Base-by-base conservation (phyloP, 1,140 invertebrate genomes). In the Calosoma granatense region DNA sequence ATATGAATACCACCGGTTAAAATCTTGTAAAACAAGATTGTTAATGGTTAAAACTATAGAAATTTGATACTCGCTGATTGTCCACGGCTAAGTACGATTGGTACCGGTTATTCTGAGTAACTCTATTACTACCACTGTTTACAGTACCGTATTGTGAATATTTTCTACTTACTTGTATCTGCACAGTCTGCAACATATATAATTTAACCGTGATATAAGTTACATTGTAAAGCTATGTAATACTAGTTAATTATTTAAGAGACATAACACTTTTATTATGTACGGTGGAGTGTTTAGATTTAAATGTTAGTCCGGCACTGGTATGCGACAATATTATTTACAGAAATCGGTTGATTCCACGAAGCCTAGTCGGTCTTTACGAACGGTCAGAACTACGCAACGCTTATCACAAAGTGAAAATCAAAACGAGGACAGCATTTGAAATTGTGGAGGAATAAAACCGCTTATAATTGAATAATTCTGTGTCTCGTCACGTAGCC, bases 11-110 rank as follows among this genome's bases (percentile, higher is more conserved):
- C 26, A n/a, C n/a, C 6, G 6, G 26, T 6, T 36, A 36, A n/a
- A n/a, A 36, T 36, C 26, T 36, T 36, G 26, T 36, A 36, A 36
- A 36, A 36, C 26, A 36, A 36, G 6, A 9, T 9, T 36, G 6
- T 36, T 36, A 36, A 36, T 36, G 26, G 26, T n/a, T 6, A 54
- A 54, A 54, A 39, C 30, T 54, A 36, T 54, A 30, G 23, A 22
- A 26, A 26, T 54, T 26, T 26, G 30, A 54, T 26, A 26, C 53
- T 54, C 26, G 26, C 26, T 36, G n/a, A n/a, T n/a, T 36, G 26
- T 36, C 26, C 26, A 36, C 26, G n/a, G n/a, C 26, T 36, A 36
- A 36, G n/a, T n/a, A n/a, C 26, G 26, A 36, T 36, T 36, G 26
- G n/a, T 36, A 36, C 26, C 26, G n/a, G n/a, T n/a, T n/a, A n/a